phyloP scores from a whole-genome alignment of 2,888 invertebrate genomes.

The Hemithea aestivaria region DNA sequence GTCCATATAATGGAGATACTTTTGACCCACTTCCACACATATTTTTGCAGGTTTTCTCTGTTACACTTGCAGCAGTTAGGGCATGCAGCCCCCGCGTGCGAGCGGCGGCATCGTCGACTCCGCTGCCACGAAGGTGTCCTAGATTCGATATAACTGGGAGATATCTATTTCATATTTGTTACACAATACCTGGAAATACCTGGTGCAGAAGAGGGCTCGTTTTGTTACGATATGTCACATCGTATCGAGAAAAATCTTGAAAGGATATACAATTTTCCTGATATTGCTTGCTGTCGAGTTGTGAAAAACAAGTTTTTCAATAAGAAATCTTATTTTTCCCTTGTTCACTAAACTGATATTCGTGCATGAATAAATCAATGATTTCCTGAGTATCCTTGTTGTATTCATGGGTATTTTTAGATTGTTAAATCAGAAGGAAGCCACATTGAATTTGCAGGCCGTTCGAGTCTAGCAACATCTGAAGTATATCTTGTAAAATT shows the following conservation, averaged over 20 bases:
- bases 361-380: too few relatives aligned
- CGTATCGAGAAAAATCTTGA: slow-evolving; percentile 3
- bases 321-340: too few relatives aligned
- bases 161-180: slow-evolving; percentile 1
- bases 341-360: too few relatives aligned
- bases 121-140: slow-evolving; percentile 10
- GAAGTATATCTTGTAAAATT: slow-evolving; percentile 16
- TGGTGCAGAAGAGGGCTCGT: slow-evolving; percentile 2
- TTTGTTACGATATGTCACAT: neutral
- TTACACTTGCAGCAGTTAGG: slow-evolving; percentile 30
- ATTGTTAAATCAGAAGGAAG: too few relatives aligned
- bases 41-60: slow-evolving; percentile 33
- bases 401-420: too few relatives aligned
- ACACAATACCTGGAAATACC: slow-evolving; percentile 17
- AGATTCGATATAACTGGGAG: slow-evolving; percentile 7
- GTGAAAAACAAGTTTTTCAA: too few relatives aligned
- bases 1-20: slow-evolving; percentile 57
- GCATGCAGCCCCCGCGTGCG: slow-evolving; percentile 24
- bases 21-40: slow-evolving; percentile 56
- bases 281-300: too few relatives aligned
- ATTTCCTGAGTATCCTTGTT: too few relatives aligned
- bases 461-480: slow-evolving; percentile 1
- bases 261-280: slow-evolving; percentile 1
- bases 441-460: too few relatives aligned
- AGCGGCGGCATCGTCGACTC: slow-evolving; percentile 19